Conservation (phyloP, 2,113 vertebrate genomes). For the Ptilorrhoa leucosticta region DNA sequence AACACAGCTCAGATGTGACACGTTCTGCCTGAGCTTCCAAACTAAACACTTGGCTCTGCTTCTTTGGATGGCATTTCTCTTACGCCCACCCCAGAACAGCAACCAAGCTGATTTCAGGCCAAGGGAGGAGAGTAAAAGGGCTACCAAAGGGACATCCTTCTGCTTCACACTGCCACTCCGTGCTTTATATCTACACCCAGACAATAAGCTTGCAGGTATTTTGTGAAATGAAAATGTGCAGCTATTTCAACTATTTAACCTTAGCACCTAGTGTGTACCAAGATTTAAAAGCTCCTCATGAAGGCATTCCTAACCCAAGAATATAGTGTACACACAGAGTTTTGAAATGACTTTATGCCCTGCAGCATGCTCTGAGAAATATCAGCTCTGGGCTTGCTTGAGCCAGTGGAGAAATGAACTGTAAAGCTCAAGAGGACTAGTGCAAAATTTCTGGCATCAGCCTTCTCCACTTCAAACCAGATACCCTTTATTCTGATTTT, state of each 20-base stretch:
- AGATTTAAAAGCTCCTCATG: background rate
- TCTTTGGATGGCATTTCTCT: slow-evolving; percentile 50
- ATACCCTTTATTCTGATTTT: background rate
- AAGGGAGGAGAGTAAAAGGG: background rate
- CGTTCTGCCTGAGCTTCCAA: slow-evolving; percentile 33
- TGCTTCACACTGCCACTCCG: background rate
- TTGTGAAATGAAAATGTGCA: background rate
- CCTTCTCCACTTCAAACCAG: background rate
- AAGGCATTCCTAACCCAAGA: background rate
- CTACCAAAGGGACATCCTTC: background rate
- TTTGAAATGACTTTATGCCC: background rate
- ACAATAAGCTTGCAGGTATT: background rate
- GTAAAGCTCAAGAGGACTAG: background rate
- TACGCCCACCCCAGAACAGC: slow-evolving; percentile 21
- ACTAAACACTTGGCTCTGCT: slow-evolving; percentile 58
- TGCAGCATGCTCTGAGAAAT: background rate
- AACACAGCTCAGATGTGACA: background rate
- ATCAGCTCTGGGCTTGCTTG: background rate
- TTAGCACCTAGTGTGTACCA: background rate
- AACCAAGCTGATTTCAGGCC: slow-evolving; percentile 20
- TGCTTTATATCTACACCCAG: background rate
- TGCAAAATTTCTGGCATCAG: background rate
- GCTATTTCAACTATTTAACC: background rate
- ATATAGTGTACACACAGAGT: background rate
- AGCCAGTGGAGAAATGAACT: background rate